These are phyloP conservation scores for Bedellia somnulentella DNA, from an alignment of 2,888 invertebrate genomes.

Conservation along the genomic window DNA sequence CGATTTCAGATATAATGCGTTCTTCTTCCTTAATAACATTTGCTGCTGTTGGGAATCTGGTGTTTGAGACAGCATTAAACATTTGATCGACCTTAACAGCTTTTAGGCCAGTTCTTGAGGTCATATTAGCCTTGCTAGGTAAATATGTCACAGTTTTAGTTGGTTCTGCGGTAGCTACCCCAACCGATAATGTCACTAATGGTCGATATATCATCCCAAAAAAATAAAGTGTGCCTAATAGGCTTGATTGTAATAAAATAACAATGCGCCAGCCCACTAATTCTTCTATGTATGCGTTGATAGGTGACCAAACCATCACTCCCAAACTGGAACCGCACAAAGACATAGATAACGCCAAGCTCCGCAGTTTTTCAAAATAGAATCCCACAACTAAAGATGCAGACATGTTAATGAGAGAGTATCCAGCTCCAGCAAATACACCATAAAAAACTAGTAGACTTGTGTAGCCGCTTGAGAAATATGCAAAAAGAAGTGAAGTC, in stretches of 20 bases:
- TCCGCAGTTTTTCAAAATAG: conserved; percentile 41
- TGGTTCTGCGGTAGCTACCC: conserved; percentile 25
- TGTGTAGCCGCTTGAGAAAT: conserved; percentile 24
- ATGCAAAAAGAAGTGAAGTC: conserved; percentile 25
- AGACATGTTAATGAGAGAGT: conserved; percentile 33
- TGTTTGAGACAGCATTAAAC: conserved; percentile 23
- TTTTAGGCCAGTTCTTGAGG: not conserved
- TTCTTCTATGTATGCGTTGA: conserved; percentile 27
- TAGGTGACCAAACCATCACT: conserved; percentile 30
- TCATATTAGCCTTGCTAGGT: conserved; percentile 27
- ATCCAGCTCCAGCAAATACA: conserved; percentile 30
- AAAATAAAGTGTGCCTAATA: conserved; percentile 32
- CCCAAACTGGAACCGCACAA: conserved; percentile 37
- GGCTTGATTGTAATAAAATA: conserved; percentile 33
- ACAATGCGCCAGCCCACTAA: conserved; percentile 35
- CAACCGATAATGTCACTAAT: conserved; percentile 31
- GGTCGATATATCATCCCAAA: conserved; percentile 37
- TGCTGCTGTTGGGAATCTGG: conserved; percentile 35
- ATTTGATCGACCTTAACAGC: conserved; percentile 24
- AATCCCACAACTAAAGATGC: conserved; percentile 38
- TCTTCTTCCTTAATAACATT: conserved; percentile 24
- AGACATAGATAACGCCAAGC: conserved; percentile 32
- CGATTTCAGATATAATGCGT: conserved; percentile 6
- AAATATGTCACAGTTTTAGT: conserved; percentile 41
- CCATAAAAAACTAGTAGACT: conserved; percentile 34